Conservation (phyloP, 2,888 invertebrate species). For the Iphiclides podalirius region DNA sequence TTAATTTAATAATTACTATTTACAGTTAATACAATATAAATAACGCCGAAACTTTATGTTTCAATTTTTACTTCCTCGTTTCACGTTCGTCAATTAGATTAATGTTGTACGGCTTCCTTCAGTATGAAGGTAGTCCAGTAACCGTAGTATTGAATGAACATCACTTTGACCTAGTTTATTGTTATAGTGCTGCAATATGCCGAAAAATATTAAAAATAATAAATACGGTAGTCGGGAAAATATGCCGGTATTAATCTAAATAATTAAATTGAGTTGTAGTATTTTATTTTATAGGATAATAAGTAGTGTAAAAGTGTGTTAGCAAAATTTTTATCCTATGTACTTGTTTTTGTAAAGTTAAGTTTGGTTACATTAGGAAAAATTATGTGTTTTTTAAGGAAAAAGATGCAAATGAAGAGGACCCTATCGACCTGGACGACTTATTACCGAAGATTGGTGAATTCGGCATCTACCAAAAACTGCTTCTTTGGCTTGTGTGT, state of each 20-base stretch:
- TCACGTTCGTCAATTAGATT: slow-evolving; percentile 70
- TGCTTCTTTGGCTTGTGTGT: slow-evolving; percentile 91
- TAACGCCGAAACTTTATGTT: slow-evolving; percentile 28
- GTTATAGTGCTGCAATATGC: slow-evolving; percentile 39
- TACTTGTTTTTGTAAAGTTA: not conserved
- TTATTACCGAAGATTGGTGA: slow-evolving; percentile 92
- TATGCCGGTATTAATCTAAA: slow-evolving; percentile 41
- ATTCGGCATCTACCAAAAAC: slow-evolving; percentile 93
- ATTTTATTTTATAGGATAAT: not conserved
- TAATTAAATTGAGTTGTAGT: slow-evolving; percentile 22
- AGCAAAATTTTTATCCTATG: not conserved
- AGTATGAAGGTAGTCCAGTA: slow-evolving; percentile 50
- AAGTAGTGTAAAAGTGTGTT: not conserved
- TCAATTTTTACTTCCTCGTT: slow-evolving; percentile 23
- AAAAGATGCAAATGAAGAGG: slow-evolving; percentile 60
- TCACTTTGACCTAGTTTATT: slow-evolving; percentile 26
- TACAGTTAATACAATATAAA: slow-evolving; percentile 31
- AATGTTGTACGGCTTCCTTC: slow-evolving; percentile 62
- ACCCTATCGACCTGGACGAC: slow-evolving; percentile 89
- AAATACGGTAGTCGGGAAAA: slow-evolving; percentile 48
- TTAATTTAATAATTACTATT: slow-evolving; percentile 9
- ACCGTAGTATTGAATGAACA: slow-evolving; percentile 43
- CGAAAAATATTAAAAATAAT: slow-evolving; percentile 42
- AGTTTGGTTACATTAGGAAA: not conserved
- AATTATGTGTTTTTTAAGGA: slow-evolving; percentile 37